phyloP scores from a whole-genome alignment of 2,113 vertebrate genomes.

The Argyrosomus japonicus region DNA sequence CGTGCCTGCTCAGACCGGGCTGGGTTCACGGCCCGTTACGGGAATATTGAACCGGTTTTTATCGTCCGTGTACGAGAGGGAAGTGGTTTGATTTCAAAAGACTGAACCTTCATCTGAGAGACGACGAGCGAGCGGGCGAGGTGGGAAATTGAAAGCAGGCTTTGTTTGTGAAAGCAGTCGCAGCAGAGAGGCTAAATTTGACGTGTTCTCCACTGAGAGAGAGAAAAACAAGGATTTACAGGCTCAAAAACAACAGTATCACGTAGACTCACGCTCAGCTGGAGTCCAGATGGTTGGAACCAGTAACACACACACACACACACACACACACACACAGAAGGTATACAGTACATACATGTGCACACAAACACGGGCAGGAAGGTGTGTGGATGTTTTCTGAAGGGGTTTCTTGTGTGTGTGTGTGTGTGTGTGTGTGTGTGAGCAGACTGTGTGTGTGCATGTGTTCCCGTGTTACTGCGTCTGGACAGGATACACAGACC shows the following conservation, averaged over 20 bases:
- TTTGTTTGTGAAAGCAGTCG: slow-evolving; percentile 49
- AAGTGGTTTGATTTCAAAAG: slow-evolving; percentile 18
- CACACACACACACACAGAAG: neutral
- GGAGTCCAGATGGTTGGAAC: slow-evolving; percentile 63
- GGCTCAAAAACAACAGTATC: slow-evolving; percentile 49
- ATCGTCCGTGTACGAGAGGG: neutral
- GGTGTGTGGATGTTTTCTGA: neutral
- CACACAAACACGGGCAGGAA: neutral
- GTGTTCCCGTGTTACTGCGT: slow-evolving; percentile 54
- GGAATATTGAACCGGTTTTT: neutral
- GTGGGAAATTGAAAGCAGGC: slow-evolving; percentile 64
- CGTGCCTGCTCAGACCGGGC: slow-evolving; percentile 11
- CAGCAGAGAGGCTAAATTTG: slow-evolving; percentile 31
- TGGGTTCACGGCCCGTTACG: neutral
- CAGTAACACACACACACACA: neutral
- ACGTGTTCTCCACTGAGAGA: slow-evolving; percentile 25
- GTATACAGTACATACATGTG: neutral
- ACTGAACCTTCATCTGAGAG: slow-evolving; percentile 1
- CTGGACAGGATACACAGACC: slow-evolving; percentile 62
- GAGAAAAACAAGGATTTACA: slow-evolving; percentile 60
- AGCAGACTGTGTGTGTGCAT: slow-evolving; percentile 30
- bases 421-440: neutral
- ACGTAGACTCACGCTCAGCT: slow-evolving; percentile 55
- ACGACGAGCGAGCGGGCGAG: neutral
- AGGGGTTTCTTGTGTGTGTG: slow-evolving; percentile 17